Conservation (phyloP, 2,888 invertebrate species). For the Yponomeuta malinellus region DNA sequence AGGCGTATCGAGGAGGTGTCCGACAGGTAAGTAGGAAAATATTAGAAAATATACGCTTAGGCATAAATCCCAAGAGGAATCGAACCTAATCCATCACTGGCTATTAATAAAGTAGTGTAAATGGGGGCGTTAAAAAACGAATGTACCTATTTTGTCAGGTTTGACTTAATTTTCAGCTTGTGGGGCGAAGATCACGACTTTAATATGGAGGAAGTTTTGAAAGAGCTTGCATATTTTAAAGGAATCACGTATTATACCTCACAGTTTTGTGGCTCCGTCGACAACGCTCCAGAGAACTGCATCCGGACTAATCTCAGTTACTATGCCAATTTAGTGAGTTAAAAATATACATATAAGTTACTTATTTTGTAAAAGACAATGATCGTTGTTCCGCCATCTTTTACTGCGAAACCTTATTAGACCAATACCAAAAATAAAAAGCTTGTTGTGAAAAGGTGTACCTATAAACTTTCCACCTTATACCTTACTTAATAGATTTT, state of each 20-base stretch:
- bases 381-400: too few species aligned
- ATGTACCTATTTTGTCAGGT: too few species aligned
- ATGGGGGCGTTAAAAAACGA: too few species aligned
- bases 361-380: too few species aligned
- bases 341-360: not conserved
- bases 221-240: conserved; percentile 82
- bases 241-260: conserved; percentile 82
- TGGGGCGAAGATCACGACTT: conserved; percentile 83
- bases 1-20: conserved; percentile 79
- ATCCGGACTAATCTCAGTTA: conserved; percentile 76
- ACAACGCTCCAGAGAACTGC: conserved; percentile 68
- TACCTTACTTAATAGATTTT: too few species aligned
- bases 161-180: conserved; percentile 52
- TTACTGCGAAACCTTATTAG: too few species aligned
- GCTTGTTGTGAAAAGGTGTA: too few species aligned
- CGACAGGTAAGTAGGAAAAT: conserved; percentile 68
- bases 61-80: not conserved
- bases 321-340: conserved; percentile 74
- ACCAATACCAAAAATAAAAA: too few species aligned
- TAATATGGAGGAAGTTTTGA: conserved; percentile 83
- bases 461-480: too few species aligned
- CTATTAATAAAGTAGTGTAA: too few species aligned
- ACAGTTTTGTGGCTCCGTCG: conserved; percentile 77
- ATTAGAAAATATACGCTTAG: not conserved
- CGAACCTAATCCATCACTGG: not conserved